phyloP scores from a whole-genome alignment of 2,888 invertebrate genomes.

The Andrena marginata region DNA sequence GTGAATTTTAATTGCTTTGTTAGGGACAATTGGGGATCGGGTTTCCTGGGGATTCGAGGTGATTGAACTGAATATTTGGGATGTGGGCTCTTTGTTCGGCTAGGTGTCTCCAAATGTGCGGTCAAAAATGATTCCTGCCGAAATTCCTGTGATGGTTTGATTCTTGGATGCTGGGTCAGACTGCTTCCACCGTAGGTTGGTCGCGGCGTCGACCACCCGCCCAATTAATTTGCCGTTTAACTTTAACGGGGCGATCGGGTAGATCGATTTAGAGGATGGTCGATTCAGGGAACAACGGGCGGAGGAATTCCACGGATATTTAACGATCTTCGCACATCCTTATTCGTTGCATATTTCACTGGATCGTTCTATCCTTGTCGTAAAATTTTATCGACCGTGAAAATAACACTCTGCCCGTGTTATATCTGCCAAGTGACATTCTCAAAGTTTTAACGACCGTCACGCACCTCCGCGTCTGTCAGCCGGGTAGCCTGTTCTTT shows the following conservation, averaged over 20 bases:
- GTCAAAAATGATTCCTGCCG: no score
- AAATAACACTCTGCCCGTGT: slow-evolving; percentile 63
- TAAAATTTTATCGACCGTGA: slow-evolving; percentile 65
- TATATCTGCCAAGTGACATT: slow-evolving; percentile 63
- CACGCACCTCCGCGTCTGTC: slow-evolving; percentile 62
- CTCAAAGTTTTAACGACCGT: slow-evolving; percentile 65
- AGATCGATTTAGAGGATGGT: slow-evolving; percentile 17
- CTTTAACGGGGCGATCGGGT: slow-evolving; percentile 26
- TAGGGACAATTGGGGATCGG: slow-evolving; percentile 23
- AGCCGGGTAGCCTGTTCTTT: slow-evolving; percentile 17
- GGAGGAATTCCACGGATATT: slow-evolving; percentile 38
- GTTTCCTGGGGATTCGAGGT: slow-evolving; percentile 6
- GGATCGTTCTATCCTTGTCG: slow-evolving; percentile 58
- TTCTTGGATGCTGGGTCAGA: no score
- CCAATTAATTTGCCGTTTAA: slow-evolving; percentile 33
- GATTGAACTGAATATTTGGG: not conserved
- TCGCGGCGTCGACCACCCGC: not conserved
- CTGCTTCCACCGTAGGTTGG: no score
- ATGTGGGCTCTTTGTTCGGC: no score
- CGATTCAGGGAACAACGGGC: not conserved
- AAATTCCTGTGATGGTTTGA: no score
- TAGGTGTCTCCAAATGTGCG: no score
- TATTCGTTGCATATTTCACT: slow-evolving; percentile 58
- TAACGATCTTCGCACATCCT: slow-evolving; percentile 55
- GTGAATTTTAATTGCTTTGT: slow-evolving; percentile 25